Conservation (phyloP, 2,888 invertebrate genomes). For the Petrolisthes manimaculis region DNA sequence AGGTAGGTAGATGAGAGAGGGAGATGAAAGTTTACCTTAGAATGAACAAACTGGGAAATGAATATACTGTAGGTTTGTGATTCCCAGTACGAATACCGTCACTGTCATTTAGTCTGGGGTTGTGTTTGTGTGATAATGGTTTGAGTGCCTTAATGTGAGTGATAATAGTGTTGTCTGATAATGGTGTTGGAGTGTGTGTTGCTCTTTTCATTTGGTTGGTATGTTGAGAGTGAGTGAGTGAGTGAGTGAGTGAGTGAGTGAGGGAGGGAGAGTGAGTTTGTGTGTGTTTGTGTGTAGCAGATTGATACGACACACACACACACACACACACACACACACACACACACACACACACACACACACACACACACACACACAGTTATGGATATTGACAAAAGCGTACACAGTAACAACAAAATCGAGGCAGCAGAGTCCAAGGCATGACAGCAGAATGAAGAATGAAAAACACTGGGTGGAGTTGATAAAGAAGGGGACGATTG, state of each 20-base stretch:
- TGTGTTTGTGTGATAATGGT: neutral
- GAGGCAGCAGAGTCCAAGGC: neutral
- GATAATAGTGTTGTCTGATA: neutral
- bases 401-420: neutral
- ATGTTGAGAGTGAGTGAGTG: neutral
- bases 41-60: too few species aligned
- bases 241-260: neutral
- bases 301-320: neutral
- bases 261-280: neutral
- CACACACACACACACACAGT: neutral
- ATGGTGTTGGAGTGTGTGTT: neutral
- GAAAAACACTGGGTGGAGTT: neutral
- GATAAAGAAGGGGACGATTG: neutral
- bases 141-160: neutral
- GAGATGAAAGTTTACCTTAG: too few species aligned
- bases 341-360: constrained; percentile 15
- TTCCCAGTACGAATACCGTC: neutral
- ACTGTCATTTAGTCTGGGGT: neutral
- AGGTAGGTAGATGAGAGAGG: too few species aligned
- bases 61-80: too few species aligned
- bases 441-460: neutral
- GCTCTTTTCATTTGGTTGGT: neutral
- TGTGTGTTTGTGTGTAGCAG: neutral
- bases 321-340: constrained; percentile 29
- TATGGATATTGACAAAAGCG: neutral